Evolutionary conservation across 2,888 invertebrate genomes (phyloP).

Genomic region (Latheticus oryzae): DNA sequence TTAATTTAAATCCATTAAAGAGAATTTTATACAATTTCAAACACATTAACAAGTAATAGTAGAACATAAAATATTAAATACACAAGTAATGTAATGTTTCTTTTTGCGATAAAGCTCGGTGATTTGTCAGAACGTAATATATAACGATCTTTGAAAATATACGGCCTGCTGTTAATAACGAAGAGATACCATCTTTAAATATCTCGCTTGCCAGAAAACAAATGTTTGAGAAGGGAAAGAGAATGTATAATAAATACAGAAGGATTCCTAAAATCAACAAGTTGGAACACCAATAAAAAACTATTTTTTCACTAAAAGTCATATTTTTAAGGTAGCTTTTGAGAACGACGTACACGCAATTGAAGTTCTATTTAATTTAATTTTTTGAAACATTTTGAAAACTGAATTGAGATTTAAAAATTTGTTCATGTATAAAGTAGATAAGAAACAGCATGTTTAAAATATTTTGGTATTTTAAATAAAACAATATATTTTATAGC

Average conservation of each 20-base stretch:
- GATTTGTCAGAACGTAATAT: slow-evolving; percentile 35
- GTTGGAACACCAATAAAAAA: slow-evolving; percentile 9
- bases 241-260: slow-evolving; percentile 25
- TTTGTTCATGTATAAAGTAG: no score
- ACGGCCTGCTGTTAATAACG: slow-evolving; percentile 41
- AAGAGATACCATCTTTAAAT: slow-evolving; percentile 42
- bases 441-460: no score
- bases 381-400: no score
- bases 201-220: slow-evolving; percentile 35
- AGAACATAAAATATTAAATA: no score
- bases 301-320: slow-evolving; percentile 2
- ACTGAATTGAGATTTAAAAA: no score
- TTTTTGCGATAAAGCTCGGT: slow-evolving; percentile 34
- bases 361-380: no score
- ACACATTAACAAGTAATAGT: no score
- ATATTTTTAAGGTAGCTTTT: no score
- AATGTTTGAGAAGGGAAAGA: slow-evolving; percentile 36
- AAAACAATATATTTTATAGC: no score
- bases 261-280: slow-evolving; percentile 33
- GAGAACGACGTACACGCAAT: no score
- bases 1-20: slow-evolving; percentile 2
- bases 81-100: slow-evolving; percentile 20
- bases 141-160: slow-evolving; percentile 30
- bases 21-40: no score
- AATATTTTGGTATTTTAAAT: no score